phyloP scores from a whole-genome alignment of 1,140 invertebrate genomes.

The Dreissena polymorpha region DNA sequence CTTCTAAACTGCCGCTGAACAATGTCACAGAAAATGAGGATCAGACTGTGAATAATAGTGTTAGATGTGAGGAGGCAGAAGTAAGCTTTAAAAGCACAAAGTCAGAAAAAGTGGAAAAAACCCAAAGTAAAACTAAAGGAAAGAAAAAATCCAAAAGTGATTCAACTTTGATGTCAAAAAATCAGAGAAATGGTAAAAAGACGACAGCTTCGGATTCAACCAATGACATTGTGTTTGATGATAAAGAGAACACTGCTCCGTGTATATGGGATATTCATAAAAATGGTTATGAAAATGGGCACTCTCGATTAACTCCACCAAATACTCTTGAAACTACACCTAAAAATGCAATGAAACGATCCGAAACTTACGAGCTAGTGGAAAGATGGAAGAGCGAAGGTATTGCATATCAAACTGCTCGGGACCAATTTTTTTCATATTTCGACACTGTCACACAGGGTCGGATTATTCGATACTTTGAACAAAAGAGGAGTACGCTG shows the following conservation, averaged over 20 bases:
- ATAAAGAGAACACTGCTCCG: constrained; percentile 53
- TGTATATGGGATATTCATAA: constrained; percentile 17
- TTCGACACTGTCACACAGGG: constrained; percentile 40
- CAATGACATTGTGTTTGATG: neutral
- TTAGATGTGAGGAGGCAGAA: constrained; percentile 17
- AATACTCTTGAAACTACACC: constrained; percentile 37
- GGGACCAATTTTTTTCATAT: constrained; percentile 46
- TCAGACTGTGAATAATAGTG: neutral
- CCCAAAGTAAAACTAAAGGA: constrained; percentile 25
- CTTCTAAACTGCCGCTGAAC: constrained; percentile 26
- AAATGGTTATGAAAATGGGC: neutral
- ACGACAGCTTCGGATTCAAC: neutral
- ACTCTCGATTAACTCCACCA: constrained; percentile 24
- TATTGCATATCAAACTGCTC: constrained; percentile 21
- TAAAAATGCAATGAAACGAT: constrained; percentile 38
- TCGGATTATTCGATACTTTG: constrained; percentile 49
- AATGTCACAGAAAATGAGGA: constrained; percentile 26
- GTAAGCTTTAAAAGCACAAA: constrained; percentile 40
- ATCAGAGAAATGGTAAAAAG: constrained; percentile 50
- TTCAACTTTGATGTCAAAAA: constrained; percentile 35
- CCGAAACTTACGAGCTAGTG: constrained; percentile 48
- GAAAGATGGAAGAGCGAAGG: constrained; percentile 54
- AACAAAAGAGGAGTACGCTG: constrained; percentile 47
- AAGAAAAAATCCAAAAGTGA: constrained; percentile 39
- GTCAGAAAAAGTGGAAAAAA: constrained; percentile 20